A percentile compares a stretch with the other conserved stretches of the same genome.
phyloP scores from a whole-genome alignment of 2,888 invertebrate genomes.

The Pollenia labialis region DNA sequence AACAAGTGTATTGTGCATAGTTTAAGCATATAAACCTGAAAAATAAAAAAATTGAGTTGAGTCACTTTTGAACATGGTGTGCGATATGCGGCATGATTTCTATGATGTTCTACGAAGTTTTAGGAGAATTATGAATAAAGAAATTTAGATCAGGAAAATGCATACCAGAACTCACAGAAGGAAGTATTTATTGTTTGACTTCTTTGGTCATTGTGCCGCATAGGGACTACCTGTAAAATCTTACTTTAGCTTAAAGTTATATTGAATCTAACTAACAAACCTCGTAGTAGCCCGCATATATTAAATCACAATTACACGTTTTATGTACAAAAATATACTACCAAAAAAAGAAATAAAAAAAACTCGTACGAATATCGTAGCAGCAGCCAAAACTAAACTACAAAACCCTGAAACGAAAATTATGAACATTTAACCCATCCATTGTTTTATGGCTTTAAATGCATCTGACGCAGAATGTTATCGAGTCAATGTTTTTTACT shows the following conservation, averaged over 20 bases:
- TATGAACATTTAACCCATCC: slow-evolving; percentile 39
- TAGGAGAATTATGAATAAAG: too few species aligned
- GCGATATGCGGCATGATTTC: too few species aligned
- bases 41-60: too few species aligned
- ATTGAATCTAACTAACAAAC: background rate
- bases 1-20: too few species aligned
- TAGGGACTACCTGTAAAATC: too few species aligned
- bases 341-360: slow-evolving; percentile 19
- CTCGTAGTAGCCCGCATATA: background rate
- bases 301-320: slow-evolving; percentile 8
- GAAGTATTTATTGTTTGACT: too few species aligned
- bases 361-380: slow-evolving; percentile 5
- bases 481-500: slow-evolving; percentile 14
- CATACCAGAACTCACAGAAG: too few species aligned
- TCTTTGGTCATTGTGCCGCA: too few species aligned
- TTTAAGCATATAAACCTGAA: too few species aligned
- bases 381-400: slow-evolving; percentile 14
- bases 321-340: slow-evolving; percentile 18
- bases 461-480: slow-evolving; percentile 28
- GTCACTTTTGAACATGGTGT: too few species aligned
- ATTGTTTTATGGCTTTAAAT: slow-evolving; percentile 49
- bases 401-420: slow-evolving; percentile 21
- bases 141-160: too few species aligned
- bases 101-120: too few species aligned
- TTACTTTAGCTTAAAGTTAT: background rate